These are phyloP conservation scores for Diuraphis noxia DNA, from an alignment of 1,140 invertebrate species.

Conservation along the genomic window DNA sequence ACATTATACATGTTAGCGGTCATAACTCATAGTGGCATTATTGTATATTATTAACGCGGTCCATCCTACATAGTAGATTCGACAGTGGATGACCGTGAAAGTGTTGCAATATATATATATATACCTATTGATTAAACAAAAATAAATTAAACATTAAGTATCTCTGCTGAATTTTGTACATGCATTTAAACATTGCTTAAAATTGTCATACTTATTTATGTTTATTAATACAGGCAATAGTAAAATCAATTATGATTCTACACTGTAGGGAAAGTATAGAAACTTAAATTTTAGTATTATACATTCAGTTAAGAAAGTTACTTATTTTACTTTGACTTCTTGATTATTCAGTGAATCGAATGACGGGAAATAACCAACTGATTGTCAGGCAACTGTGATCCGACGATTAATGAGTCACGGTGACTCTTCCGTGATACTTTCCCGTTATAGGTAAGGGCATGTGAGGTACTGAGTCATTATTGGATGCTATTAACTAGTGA, in stretches of 20 bases:
- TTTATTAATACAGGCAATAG: neutral
- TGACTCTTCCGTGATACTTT: neutral
- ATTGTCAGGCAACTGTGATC: neutral
- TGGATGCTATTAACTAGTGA: neutral
- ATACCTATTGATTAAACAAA: no score
- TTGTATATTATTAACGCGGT: neutral
- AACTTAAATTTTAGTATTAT: no score
- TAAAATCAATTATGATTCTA: neutral
- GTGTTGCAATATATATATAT: neutral
- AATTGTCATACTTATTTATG: neutral
- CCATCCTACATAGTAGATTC: neutral
- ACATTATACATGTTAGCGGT: neutral
- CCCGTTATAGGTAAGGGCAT: no score
- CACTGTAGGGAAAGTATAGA: fast-evolving
- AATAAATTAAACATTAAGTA: neutral
- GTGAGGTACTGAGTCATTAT: neutral
- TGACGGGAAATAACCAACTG: neutral
- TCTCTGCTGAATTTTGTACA: neutral
- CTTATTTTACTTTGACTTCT: neutral
- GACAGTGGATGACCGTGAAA: neutral
- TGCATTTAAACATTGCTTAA: neutral
- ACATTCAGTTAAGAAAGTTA: no score
- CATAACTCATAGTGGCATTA: neutral
- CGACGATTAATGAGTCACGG: neutral
- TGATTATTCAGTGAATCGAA: neutral